Base-by-base conservation (phyloP, 2,888 invertebrate species). In the Cryptus viduatorius region DNA sequence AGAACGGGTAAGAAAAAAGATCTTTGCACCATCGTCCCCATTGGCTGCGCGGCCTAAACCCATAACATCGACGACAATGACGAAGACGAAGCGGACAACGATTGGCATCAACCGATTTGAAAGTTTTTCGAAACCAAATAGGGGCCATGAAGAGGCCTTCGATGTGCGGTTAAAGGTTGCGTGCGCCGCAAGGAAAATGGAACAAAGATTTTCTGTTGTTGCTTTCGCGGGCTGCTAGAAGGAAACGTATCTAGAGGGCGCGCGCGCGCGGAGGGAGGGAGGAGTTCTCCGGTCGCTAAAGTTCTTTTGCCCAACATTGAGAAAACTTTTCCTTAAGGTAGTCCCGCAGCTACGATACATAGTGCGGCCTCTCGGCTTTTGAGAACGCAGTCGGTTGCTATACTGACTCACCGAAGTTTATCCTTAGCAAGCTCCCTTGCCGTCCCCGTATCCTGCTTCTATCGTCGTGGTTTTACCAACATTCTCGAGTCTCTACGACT, bases 311-410 rank as follows among this genome's bases (percentile, higher is more conserved):
- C 37, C 37, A 37, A 48, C 72, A 46, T 48, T 59, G 68, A 56
- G 16, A 37, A 80, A 80, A 75, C 73, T 75, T 80, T 80, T 75
- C 37, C 59, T 61, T 48, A 75, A 75, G 73, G 65, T 48, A 59
- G 73, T 73, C 73, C 56, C 19, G 19, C 14, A 59, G 72, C 50
- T 65, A 67, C 72, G 31, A 53, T 42, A 67, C 24, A 48, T 19
- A 56, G 37, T 31, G 24, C 37, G 31, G 56, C 37, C 68, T 48
- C 59, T 56, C 24, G 1, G 73, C 73, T 37, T 73, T 73, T 67
- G 59, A 46, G 14, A 67, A 80, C 67, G 67, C 68, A 56, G 44
- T 71, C 67, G 31, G 42, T 24, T 44, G 65, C 64, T 56, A 53
- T 56, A 53, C 68, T 46, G 61, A 59, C 56, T 53, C 76, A 12